Evolutionary conservation across 1,140 invertebrate species (phyloP), one percentile per base, ranked within the genome.

Genomic region (Polypedilum vanderplanki): DNA sequence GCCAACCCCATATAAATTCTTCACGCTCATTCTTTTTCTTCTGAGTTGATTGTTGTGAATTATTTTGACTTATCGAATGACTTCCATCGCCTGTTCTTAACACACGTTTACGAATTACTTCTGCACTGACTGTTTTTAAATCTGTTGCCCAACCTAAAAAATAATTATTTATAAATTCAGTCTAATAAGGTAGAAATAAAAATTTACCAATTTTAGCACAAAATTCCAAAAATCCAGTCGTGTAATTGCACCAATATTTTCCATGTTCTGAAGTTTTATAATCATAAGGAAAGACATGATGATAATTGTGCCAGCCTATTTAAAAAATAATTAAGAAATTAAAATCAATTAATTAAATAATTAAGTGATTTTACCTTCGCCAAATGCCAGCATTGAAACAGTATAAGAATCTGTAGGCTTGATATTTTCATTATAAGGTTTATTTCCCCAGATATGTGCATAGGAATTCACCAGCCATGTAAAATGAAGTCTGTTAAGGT

Each of bases 401-500:
- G 86, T 83, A 78, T 82, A 86, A 79, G 86, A 85, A 77, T 90
- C 88, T 20, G 40, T 46, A 1, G 88, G 87, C 73, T 86, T 83
- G 40, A 84, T 70, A 20, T 70, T 83, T 83, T 87, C 80, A 79
- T 93, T 91, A 79, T 92, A 93, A 3, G 91, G 91, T 77, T 81
- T 83, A 76, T 81, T 82, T 74, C 86, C 86, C 78, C 82, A 85
- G 41, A 85, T 81, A 78, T 93, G 91, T 24, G 91, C 91, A 18
- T 82, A 86, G 79, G 88, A 90, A 83, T 93, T 93, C n/a, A 93
- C 90, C 73, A 90, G 80, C 89, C 90, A 93, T 8, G 91, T 94
- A 67, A 84, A 83, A 80, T 93, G 87, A 57, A 57, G 46, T 12
- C 46, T 57, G 46, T 57, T 57, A 57, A 57, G 46, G 46, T 57